Conservation (phyloP, 2,888 invertebrate genomes). For the Lymantria dispar region DNA sequence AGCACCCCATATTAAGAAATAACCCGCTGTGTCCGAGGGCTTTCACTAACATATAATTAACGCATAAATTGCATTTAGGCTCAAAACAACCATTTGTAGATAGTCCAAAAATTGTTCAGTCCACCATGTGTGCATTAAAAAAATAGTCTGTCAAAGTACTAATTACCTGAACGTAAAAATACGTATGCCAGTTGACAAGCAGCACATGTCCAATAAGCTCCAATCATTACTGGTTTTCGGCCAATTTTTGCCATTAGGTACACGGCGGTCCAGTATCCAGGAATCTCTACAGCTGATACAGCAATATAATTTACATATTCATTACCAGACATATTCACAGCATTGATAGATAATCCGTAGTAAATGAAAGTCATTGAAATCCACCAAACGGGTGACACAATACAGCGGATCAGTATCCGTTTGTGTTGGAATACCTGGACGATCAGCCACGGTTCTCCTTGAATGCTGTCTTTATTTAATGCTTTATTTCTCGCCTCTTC, state of each 20-base stretch:
- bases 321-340: slow-evolving; percentile 84
- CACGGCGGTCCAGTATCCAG: slow-evolving; percentile 84
- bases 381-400: slow-evolving; percentile 82
- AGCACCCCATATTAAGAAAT: no score
- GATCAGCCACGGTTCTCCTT: slow-evolving; percentile 49
- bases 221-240: slow-evolving; percentile 80
- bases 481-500: slow-evolving; percentile 38
- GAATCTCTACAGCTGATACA: slow-evolving; percentile 85
- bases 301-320: slow-evolving; percentile 85
- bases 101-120: no score
- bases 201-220: slow-evolving; percentile 82
- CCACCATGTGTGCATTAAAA: no score
- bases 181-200: slow-evolving; percentile 79
- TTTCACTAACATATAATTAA: no score
- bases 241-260: slow-evolving; percentile 82
- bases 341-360: slow-evolving; percentile 85
- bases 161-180: slow-evolving; percentile 74
- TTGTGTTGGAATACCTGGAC: slow-evolving; percentile 49
- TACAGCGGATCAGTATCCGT: slow-evolving; percentile 39
- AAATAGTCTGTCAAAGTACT: no score
- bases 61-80: no score
- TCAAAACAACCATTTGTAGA: no score
- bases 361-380: slow-evolving; percentile 85
- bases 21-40: no score
- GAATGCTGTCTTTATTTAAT: neutral